A percentile compares a stretch with the other conserved stretches of the same genome.
phyloP scores from a whole-genome alignment of 2,797 vertebrate species.

The Gallinago solitaria region DNA sequence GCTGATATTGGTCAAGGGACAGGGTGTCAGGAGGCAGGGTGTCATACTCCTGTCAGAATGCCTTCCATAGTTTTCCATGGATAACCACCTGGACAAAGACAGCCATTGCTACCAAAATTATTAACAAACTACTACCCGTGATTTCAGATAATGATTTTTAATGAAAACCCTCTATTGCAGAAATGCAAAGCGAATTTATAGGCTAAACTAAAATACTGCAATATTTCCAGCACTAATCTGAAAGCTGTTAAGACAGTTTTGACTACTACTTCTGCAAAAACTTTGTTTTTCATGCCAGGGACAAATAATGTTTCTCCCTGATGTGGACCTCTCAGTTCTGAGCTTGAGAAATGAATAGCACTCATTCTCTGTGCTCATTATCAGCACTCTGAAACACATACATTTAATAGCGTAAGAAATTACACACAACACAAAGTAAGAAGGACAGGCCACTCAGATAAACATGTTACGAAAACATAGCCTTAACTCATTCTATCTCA shows the following conservation, averaged over 20 bases:
- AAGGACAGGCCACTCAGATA: background rate
- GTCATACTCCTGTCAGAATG: background rate
- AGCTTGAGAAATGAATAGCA: background rate
- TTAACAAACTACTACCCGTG: background rate
- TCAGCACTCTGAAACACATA: background rate
- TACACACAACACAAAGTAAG: background rate
- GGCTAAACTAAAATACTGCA: background rate
- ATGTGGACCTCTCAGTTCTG: background rate
- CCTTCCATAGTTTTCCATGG: background rate
- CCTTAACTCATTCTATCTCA: background rate
- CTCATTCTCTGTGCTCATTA: too few relatives aligned
- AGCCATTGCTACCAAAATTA: background rate
- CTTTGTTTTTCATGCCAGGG: background rate
- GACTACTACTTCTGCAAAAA: background rate
- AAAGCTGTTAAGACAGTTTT: background rate
- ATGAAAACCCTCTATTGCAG: background rate
- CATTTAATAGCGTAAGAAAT: background rate
- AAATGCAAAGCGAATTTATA: background rate
- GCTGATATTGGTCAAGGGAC: background rate
- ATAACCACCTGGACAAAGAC: background rate
- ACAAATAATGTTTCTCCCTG: background rate
- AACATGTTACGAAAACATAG: background rate
- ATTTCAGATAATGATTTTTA: background rate
- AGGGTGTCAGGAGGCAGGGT: background rate
- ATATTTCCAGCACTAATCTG: background rate